Percentiles rank a stretch among this genome's conserved stretches.
Evolutionary conservation across 2,113 vertebrate species (phyloP).

Genomic region (Numida meleagris): DNA sequence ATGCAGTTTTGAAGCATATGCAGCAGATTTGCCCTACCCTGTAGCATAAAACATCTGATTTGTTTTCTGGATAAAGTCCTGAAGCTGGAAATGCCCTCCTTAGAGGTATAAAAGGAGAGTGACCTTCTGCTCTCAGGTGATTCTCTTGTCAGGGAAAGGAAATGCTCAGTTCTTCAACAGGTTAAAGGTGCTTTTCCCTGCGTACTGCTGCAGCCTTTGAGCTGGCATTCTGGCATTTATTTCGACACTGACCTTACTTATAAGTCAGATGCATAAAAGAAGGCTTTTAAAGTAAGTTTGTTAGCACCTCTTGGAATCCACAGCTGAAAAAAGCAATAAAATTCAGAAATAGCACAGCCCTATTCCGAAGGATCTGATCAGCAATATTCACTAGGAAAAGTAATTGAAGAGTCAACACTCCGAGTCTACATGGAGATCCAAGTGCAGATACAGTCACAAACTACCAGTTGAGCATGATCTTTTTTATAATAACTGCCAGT

Average conservation of each 20-base stretch:
- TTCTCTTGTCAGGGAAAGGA: neutral
- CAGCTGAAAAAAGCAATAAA: neutral
- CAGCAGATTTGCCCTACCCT: neutral
- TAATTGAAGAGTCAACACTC: neutral
- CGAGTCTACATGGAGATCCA: neutral
- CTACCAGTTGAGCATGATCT: neutral
- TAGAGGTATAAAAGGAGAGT: rapidly evolving
- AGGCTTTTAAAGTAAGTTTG: conserved; percentile 36
- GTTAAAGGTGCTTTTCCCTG: neutral
- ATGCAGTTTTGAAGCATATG: neutral
- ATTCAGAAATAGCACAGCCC: neutral
- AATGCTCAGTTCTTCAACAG: neutral
- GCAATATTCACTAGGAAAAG: conserved; percentile 6
- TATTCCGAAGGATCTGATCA: neutral
- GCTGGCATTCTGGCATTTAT: neutral
- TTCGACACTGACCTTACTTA: neutral
- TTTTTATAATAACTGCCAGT: neutral
- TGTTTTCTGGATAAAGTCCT: neutral
- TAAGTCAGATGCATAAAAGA: conserved; percentile 2
- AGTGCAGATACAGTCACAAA: neutral
- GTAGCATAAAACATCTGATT: neutral
- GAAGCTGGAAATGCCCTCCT: neutral
- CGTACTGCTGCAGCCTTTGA: neutral
- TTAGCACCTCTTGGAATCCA: conserved; percentile 14
- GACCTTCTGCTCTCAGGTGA: neutral